Base-by-base conservation (phyloP, 2,888 invertebrate species). In the Tetanocera ferruginea region DNA sequence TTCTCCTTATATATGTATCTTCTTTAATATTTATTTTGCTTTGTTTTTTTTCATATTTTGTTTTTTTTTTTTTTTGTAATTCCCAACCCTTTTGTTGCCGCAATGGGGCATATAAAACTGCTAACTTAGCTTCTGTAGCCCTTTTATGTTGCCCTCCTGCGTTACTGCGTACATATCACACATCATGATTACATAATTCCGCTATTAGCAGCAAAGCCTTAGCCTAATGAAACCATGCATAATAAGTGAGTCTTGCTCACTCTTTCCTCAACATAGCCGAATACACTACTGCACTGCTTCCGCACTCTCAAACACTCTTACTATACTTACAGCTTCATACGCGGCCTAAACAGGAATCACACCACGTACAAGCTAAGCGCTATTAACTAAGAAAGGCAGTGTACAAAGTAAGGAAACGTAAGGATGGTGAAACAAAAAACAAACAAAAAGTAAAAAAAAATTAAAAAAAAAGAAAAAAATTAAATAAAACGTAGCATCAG, bases 141-240 rank as follows among this genome's bases (percentile, higher is more conserved):
- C 8, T 8, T 19, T 25, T 17, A 37, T 43, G 2, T 11, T 6
- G 6, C 14, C 66, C 19, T 19, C 19, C 31, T 66, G 17, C 34
- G 8, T 4, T 6, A 11, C 66, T 70, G 23, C 5, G 51, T 28
- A 25, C 71, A 64, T 64, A 37, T 72, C 72, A 31, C 75, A 75
- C 55, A 51, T 67, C 55, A 75, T 75, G 55, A 75, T 52, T 75
- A 75, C 75, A 75, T 66, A 67, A 75, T 75, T 75, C 75, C 52
- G 51, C 74, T 74, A 66, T 74, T 74, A 74, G 52, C 67, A 67
- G 51, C 43, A 60, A 72, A 60, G 60, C 49, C 73, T 55, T 9
- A 25, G 60, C 28, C 73, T 62, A 62, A 60, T 73, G 73, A 73
- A 73, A 73, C 43, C 62, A 23, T 49, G 28, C 37, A 43, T 28